These are phyloP conservation scores for Idaea biselata DNA, from an alignment of 2,888 invertebrate species.

Conservation along the genomic window DNA sequence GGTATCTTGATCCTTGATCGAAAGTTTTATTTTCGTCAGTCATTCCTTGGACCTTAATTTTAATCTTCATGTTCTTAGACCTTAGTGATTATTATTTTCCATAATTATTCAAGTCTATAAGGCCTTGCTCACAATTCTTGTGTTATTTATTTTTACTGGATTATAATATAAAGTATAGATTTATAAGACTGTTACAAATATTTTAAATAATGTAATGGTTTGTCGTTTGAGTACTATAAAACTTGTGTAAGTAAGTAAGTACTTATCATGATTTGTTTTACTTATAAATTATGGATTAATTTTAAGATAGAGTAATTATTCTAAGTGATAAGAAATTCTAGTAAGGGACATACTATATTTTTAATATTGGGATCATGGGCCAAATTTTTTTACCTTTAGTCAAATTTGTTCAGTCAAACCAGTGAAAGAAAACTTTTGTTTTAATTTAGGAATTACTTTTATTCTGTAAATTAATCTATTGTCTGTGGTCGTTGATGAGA, in stretches of 20 bases:
- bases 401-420: slow-evolving; percentile 62
- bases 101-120: slow-evolving; percentile 43
- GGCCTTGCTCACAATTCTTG: slow-evolving; percentile 62
- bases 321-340: slow-evolving; percentile 25
- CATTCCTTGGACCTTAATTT: slow-evolving; percentile 49
- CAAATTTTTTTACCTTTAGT: slow-evolving; percentile 73
- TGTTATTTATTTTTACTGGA: slow-evolving; percentile 62
- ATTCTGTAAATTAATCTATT: slow-evolving; percentile 3
- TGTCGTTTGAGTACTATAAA: slow-evolving; percentile 23
- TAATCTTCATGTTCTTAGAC: slow-evolving; percentile 25
- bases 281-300: slow-evolving; percentile 41
- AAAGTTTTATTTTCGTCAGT: slow-evolving; percentile 38
- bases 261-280: slow-evolving; percentile 48
- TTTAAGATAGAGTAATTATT: slow-evolving; percentile 30
- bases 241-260: slow-evolving; percentile 39
- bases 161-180: slow-evolving; percentile 45
- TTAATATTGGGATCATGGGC: slow-evolving; percentile 68
- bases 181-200: slow-evolving; percentile 48
- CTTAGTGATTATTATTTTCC: slow-evolving; percentile 22
- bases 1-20: slow-evolving; percentile 18
- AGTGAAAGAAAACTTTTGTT: slow-evolving; percentile 40
- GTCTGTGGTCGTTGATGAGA: slow-evolving; percentile 11
- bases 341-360: slow-evolving; percentile 44
- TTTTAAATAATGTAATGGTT: slow-evolving; percentile 41
- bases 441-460: slow-evolving; percentile 34